phyloP scores from a whole-genome alignment of 35 echinoderm and acorn worm genomes.

The Patiria miniata region DNA sequence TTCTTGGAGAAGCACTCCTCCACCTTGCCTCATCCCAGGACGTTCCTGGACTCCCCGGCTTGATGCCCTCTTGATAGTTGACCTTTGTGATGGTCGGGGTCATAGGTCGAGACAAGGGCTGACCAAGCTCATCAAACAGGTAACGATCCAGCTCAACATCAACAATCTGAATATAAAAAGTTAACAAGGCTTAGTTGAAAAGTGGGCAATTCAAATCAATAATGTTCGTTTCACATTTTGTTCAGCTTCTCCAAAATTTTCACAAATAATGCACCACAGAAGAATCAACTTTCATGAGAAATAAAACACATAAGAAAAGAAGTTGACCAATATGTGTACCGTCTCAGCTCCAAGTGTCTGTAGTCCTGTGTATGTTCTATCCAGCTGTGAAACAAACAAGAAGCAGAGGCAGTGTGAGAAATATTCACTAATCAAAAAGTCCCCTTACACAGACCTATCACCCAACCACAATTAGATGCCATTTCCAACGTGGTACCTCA shows the following conservation, averaged over 20 bases:
- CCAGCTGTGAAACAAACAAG: constrained; percentile 67
- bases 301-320: background rate
- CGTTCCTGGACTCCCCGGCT: constrained; percentile 41
- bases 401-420: no score
- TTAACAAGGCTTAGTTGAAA: no score
- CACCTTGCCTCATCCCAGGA: background rate
- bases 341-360: constrained; percentile 97
- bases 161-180: constrained; percentile 67
- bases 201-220: no score
- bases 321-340: constrained; percentile 41
- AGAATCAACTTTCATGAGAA: no score
- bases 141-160: constrained; percentile 96
- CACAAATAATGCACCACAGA: no score
- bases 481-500: no score
- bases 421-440: no score
- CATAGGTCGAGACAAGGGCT: constrained; percentile 67
- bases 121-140: constrained; percentile 71
- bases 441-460: no score
- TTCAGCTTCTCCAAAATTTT: no score
- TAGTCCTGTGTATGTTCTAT: constrained; percentile 95
- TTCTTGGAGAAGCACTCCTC: background rate
- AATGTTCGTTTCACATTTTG: no score
- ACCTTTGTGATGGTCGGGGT: constrained; percentile 90
- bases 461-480: no score
- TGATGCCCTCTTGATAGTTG: constrained; percentile 92